Percentiles rank a stretch among this genome's conserved stretches.
These are phyloP conservation scores for Ciconia boyciana DNA, from an alignment of 2,113 vertebrate genomes.

Conservation along the genomic window DNA sequence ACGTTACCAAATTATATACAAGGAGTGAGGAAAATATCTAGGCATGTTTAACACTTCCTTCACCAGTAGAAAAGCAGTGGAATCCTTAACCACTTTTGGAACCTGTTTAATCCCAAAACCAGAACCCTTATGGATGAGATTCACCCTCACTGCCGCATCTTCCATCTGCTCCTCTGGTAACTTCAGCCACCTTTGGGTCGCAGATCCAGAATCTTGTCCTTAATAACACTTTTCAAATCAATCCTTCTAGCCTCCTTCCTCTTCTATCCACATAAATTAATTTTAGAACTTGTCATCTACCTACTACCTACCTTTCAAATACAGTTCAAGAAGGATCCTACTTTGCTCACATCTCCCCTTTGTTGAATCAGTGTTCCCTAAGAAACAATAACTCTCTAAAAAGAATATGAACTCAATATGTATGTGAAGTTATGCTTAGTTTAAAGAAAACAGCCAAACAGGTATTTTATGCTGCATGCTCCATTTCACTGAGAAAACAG, in stretches of 20 bases:
- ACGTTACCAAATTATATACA: background rate
- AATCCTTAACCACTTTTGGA: background rate
- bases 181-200: background rate
- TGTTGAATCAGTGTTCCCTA: background rate
- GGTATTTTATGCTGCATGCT: background rate
- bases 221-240: background rate
- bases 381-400: background rate
- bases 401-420: background rate
- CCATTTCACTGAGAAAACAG: background rate
- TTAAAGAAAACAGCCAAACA: conserved; percentile 3
- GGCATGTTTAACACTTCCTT: background rate
- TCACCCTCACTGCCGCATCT: background rate
- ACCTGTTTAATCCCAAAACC: background rate
- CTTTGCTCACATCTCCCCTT: background rate
- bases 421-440: background rate
- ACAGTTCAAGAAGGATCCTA: background rate
- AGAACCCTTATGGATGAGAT: background rate
- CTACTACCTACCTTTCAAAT: background rate
- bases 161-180: background rate
- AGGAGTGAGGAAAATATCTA: background rate
- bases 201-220: background rate
- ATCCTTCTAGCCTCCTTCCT: background rate
- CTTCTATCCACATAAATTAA: background rate
- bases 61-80: background rate
- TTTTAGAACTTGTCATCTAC: background rate